Evolutionary conservation across 2,888 invertebrate genomes (phyloP).

Genomic region (Drosophila sordidapex): DNA sequence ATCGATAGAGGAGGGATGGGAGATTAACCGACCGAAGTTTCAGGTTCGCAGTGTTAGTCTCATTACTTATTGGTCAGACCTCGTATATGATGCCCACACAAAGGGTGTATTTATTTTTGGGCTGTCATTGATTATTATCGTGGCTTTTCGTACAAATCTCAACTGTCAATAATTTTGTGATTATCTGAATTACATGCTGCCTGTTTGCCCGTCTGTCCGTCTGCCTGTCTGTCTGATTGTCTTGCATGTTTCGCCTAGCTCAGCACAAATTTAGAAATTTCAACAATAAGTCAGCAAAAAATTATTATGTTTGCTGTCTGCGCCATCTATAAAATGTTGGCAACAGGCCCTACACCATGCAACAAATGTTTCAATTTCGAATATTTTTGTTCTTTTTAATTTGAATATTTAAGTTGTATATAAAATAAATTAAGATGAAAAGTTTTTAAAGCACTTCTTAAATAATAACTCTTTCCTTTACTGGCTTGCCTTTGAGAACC

Average conservation of each 20-base stretch:
- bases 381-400: neutral
- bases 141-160: conserved; percentile 46
- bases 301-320: conserved; percentile 64
- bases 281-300: conserved; percentile 78
- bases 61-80: too few relatives aligned
- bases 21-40: too few relatives aligned
- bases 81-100: neutral
- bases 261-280: conserved; percentile 75
- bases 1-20: too few relatives aligned
- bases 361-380: conserved; percentile 16
- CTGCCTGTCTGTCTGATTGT: conserved; percentile 10
- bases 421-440: neutral
- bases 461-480: neutral
- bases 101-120: conserved; percentile 26
- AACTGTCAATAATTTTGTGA: conserved; percentile 68
- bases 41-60: too few relatives aligned
- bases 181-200: conserved; percentile 55
- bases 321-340: conserved; percentile 14
- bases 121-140: conserved; percentile 50
- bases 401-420: neutral
- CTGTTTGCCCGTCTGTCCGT: conserved; percentile 29
- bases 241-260: conserved; percentile 54
- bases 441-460: neutral
- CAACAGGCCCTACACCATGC: conserved; percentile 12
- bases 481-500: neutral